phyloP scores from a whole-genome alignment of 35 echinoderm and acorn worm species.

The Patiria miniata region DNA sequence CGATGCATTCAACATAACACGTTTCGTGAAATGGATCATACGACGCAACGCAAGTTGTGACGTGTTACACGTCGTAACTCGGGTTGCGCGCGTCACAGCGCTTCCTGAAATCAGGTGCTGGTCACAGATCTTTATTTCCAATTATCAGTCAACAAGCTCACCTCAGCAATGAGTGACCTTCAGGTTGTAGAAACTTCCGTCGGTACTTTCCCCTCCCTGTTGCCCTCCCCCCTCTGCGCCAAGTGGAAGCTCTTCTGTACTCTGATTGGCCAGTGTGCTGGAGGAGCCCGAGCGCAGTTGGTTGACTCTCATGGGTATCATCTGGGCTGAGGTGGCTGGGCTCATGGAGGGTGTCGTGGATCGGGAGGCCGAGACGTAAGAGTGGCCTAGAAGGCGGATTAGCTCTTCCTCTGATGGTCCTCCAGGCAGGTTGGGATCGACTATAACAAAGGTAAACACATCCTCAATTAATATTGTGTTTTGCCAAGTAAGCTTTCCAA shows the following conservation, averaged over 20 bases:
- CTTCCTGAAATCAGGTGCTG: too few relatives aligned
- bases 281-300: slow-evolving; percentile 64
- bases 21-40: too few relatives aligned
- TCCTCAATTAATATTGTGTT: too few relatives aligned
- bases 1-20: too few relatives aligned
- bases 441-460: neutral
- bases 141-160: too few relatives aligned
- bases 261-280: slow-evolving; percentile 72
- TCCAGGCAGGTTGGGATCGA: slow-evolving; percentile 28
- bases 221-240: slow-evolving; percentile 85
- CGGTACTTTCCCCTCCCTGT: slow-evolving; percentile 48
- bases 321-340: slow-evolving; percentile 78
- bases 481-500: too few relatives aligned
- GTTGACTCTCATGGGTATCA: slow-evolving; percentile 62
- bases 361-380: slow-evolving; percentile 85
- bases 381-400: slow-evolving; percentile 83
- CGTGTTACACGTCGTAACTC: too few relatives aligned
- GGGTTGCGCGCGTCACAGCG: too few relatives aligned
- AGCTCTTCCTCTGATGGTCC: slow-evolving; percentile 90
- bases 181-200: slow-evolving; percentile 34
- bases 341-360: slow-evolving; percentile 98
- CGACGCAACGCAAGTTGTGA: too few relatives aligned
- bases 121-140: too few relatives aligned
- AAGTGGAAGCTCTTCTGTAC: slow-evolving; percentile 49
- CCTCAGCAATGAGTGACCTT: slow-evolving; percentile 81